Conservation (phyloP, 2,888 invertebrate species). For the Tetranychus truncatus region DNA sequence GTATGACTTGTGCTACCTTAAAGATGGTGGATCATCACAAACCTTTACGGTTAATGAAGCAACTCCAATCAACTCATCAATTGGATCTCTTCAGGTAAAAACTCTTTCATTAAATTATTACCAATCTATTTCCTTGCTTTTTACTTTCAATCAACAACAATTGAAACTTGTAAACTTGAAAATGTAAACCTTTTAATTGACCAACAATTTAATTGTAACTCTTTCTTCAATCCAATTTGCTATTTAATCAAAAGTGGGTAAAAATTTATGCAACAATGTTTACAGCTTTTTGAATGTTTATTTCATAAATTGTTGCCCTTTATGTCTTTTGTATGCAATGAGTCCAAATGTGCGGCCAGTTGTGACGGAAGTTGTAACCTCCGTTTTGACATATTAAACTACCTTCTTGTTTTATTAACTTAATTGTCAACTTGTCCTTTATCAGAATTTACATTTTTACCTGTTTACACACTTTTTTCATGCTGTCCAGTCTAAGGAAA, state of each 20-base stretch:
- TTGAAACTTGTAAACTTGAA: neutral
- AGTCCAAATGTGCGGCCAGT: neutral
- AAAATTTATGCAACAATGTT: too few relatives aligned
- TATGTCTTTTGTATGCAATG: too few relatives aligned
- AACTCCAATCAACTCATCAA: slow-evolving; percentile 53
- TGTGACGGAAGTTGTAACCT: neutral
- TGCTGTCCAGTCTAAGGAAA: too few relatives aligned
- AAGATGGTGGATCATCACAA: slow-evolving; percentile 73
- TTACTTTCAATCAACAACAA: neutral
- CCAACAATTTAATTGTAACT: neutral
- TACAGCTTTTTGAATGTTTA: too few relatives aligned
- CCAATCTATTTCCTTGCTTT: neutral
- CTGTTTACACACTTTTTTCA: too few relatives aligned
- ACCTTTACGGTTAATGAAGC: slow-evolving; percentile 78
- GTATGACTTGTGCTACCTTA: slow-evolving; percentile 56
- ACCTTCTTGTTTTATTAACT: neutral
- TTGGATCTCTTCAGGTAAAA: slow-evolving; percentile 39
- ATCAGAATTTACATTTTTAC: too few relatives aligned
- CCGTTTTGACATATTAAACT: neutral
- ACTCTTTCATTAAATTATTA: neutral
- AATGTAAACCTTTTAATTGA: neutral
- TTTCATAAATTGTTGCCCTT: too few relatives aligned
- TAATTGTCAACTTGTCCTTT: too few relatives aligned
- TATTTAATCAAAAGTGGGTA: too few relatives aligned
- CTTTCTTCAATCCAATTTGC: too few relatives aligned